phyloP scores from a whole-genome alignment of 1,140 invertebrate genomes.

The Drosophila nigromelanica region DNA sequence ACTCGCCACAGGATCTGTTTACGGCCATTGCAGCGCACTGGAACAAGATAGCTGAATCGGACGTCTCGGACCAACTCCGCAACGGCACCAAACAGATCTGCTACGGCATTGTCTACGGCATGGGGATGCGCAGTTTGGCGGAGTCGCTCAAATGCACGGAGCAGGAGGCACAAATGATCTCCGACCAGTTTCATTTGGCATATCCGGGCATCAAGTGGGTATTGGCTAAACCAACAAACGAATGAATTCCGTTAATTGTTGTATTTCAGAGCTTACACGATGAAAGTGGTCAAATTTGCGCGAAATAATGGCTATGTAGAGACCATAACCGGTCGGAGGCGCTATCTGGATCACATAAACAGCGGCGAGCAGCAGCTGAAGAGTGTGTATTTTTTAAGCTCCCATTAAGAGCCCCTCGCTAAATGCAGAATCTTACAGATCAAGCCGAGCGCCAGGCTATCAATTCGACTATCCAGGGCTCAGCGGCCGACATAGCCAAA shows the following conservation, averaged over 20 bases:
- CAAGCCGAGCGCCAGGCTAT: constrained; percentile 98
- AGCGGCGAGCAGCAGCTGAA: constrained; percentile 86
- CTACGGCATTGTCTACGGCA: constrained; percentile 99
- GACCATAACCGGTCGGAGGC: constrained; percentile 91
- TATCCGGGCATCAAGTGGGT: constrained; percentile 88
- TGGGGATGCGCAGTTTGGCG: constrained; percentile 93
- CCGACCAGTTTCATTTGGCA: constrained; percentile 91
- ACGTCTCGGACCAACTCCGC: constrained; percentile 89
- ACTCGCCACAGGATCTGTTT: constrained; percentile 92
- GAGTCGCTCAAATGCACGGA: constrained; percentile 92
- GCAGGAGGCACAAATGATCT: constrained; percentile 91
- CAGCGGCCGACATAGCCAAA: constrained; percentile 97
- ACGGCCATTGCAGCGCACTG: constrained; percentile 93
- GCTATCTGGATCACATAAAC: constrained; percentile 92
- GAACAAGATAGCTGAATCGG: constrained; percentile 87
- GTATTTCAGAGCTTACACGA: constrained; percentile 86
- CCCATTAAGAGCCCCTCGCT: background rate
- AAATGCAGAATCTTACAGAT: constrained; percentile 83
- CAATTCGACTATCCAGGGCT: constrained; percentile 97
- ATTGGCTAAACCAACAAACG: background rate
- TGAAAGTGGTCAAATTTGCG: constrained; percentile 88
- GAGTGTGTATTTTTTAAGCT: constrained; percentile 77
- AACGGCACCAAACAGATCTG: constrained; percentile 97
- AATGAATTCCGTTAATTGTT: background rate
- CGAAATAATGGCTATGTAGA: constrained; percentile 90